phyloP scores from a whole-genome alignment of 2,888 invertebrate species.

The Argyra leucocephala region DNA sequence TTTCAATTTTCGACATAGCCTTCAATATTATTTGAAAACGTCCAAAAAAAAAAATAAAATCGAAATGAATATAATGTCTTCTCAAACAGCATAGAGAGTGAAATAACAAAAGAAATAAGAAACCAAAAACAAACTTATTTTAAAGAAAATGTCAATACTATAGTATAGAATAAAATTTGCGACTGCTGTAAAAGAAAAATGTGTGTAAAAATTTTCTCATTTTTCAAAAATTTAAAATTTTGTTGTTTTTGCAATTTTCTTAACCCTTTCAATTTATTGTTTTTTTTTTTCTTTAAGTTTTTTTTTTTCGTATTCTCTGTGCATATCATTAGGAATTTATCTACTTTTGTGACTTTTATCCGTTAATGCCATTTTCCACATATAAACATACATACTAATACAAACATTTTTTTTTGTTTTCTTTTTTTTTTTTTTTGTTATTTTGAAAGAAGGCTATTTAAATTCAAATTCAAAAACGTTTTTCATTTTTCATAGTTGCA shows the following conservation, averaged over 20 bases:
- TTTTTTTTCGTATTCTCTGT: background rate
- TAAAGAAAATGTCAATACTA: background rate
- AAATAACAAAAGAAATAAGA: background rate
- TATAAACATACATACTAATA: background rate
- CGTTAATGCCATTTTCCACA: background rate
- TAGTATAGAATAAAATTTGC: background rate
- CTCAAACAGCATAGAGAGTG: background rate
- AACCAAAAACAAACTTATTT: background rate
- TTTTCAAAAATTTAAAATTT: background rate
- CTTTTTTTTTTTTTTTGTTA: too few relatives aligned
- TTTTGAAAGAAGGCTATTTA: background rate
- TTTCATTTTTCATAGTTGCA: background rate
- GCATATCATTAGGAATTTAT: background rate
- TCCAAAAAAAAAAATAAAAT: too few relatives aligned
- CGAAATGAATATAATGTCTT: background rate
- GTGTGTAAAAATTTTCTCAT: background rate
- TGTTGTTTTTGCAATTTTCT: background rate
- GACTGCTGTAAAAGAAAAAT: background rate
- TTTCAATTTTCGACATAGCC: too few relatives aligned
- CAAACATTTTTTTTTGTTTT: too few relatives aligned
- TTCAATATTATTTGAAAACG: background rate
- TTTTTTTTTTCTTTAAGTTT: background rate
- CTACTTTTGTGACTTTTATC: slow-evolving; percentile 6
- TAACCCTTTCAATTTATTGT: background rate
- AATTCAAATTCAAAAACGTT: slow-evolving; percentile 6